A percentile compares a stretch with the other conserved stretches of the same genome.
Conservation (phyloP, 2,888 invertebrate species). For the Linhomoeus sp. region DNA sequence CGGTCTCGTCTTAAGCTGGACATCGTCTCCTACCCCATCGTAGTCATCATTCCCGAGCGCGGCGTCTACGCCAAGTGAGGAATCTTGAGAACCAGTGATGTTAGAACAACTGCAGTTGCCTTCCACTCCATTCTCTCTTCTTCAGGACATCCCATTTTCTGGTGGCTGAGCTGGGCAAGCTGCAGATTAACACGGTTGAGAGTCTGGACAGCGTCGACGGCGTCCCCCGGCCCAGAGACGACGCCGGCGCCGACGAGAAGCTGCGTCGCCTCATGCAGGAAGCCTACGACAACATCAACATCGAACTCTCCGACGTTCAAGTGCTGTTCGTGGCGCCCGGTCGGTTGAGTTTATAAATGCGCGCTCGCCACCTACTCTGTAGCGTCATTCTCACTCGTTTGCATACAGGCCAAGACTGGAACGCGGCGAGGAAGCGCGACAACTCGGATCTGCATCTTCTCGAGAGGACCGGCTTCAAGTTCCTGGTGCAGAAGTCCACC, state of each 20-base stretch:
- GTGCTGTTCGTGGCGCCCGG: constrained; percentile 27
- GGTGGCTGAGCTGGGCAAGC: constrained; percentile 64
- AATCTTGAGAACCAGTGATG: background rate
- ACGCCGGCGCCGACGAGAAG: constrained; percentile 44
- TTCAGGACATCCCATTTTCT: constrained; percentile 42
- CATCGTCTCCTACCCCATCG: constrained; percentile 64
- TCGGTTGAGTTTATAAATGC: too few relatives aligned
- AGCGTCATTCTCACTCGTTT: too few relatives aligned
- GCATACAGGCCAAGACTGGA: constrained; percentile 56
- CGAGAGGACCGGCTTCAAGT: constrained; percentile 33
- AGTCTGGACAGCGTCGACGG: constrained; percentile 13
- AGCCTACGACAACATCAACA: constrained; percentile 67
- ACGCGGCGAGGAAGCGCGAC: constrained; percentile 32
- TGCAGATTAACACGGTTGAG: constrained; percentile 46
- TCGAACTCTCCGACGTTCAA: constrained; percentile 57
- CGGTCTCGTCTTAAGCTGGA: constrained; percentile 58
- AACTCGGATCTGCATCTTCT: constrained; percentile 13
- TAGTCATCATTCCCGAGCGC: constrained; percentile 60
- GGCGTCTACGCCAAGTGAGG: constrained; percentile 50
- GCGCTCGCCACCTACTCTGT: too few relatives aligned
- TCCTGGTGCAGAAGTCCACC: constrained; percentile 63
- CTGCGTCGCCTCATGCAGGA: constrained; percentile 48
- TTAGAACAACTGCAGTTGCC: too few relatives aligned
- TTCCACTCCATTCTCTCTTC: background rate
- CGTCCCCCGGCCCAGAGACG: too few relatives aligned